Evolutionary conservation across 2,113 vertebrate genomes (phyloP).

Genomic region (Zingel zingel): DNA sequence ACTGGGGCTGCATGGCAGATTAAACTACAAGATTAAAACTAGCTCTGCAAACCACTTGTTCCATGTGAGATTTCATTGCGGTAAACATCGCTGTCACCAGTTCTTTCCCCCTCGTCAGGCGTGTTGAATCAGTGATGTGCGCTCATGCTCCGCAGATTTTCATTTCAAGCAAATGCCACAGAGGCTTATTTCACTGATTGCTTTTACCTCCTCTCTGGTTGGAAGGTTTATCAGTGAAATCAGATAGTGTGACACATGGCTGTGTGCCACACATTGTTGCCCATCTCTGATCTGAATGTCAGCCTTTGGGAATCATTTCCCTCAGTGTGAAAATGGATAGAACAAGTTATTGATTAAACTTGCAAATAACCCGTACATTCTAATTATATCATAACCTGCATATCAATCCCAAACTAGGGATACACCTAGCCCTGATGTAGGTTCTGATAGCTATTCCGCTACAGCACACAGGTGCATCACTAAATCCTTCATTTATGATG

Average conservation of each 20-base stretch:
- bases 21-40: neutral
- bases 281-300: slow-evolving; percentile 19
- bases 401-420: neutral
- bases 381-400: slow-evolving; percentile 5
- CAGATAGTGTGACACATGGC: slow-evolving; percentile 47
- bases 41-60: neutral
- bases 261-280: slow-evolving; percentile 26
- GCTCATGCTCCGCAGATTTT: slow-evolving; percentile 36
- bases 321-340: neutral
- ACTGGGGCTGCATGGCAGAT: slow-evolving; percentile 1
- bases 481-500: neutral
- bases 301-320: slow-evolving; percentile 3
- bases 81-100: slow-evolving; percentile 16
- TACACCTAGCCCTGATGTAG: neutral
- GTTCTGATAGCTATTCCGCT: neutral
- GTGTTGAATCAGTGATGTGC: slow-evolving; percentile 37
- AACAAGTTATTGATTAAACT: neutral
- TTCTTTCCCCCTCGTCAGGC: slow-evolving; percentile 1
- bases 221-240: slow-evolving; percentile 51
- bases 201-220: slow-evolving; percentile 49
- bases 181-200: slow-evolving; percentile 54
- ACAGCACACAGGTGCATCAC: neutral
- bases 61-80: neutral
- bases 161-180: slow-evolving; percentile 56
- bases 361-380: neutral